A percentile compares a stretch with the other conserved stretches of the same genome.
Evolutionary conservation across 2,888 invertebrate species (phyloP).

Genomic region (Sylvicola cinctus): DNA sequence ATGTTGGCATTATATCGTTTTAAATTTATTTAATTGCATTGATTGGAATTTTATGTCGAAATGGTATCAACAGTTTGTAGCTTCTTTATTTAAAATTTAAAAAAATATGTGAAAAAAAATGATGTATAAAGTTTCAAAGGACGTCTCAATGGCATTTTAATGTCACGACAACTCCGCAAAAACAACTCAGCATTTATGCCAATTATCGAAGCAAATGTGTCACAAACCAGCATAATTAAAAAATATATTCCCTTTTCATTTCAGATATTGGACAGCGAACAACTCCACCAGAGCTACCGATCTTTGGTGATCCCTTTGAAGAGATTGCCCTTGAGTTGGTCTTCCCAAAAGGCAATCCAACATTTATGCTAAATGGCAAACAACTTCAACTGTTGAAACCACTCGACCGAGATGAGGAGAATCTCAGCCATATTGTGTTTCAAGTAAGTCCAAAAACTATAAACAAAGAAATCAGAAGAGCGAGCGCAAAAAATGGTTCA

Average conservation of each 20-base stretch:
- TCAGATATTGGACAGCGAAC: slow-evolving; percentile 70
- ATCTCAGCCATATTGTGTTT: slow-evolving; percentile 71
- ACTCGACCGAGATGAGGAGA: slow-evolving; percentile 67
- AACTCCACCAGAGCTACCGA: slow-evolving; percentile 57
- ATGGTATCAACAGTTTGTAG: too few relatives aligned
- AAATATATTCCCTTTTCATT: slow-evolving; percentile 14
- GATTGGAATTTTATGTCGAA: too few relatives aligned
- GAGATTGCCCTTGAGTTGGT: slow-evolving; percentile 58
- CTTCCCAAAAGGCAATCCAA: slow-evolving; percentile 57
- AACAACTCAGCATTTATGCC: too few relatives aligned
- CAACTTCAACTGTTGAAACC: slow-evolving; percentile 57
- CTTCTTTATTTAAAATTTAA: too few relatives aligned
- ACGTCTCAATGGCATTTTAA: too few relatives aligned
- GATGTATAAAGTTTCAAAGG: too few relatives aligned
- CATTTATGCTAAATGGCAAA: slow-evolving; percentile 67
- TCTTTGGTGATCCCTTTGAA: slow-evolving; percentile 60
- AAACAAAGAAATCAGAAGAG: neutral
- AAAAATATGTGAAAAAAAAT: too few relatives aligned
- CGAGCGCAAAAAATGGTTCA: slow-evolving; percentile 1
- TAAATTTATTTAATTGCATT: too few relatives aligned
- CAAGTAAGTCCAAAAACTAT: slow-evolving; percentile 53
- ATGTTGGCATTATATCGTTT: too few relatives aligned
- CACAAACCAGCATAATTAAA: too few relatives aligned
- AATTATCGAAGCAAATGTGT: too few relatives aligned
- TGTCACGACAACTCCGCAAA: too few relatives aligned